phyloP scores from a whole-genome alignment of 92 coral and sea anemone genomes.

The Umimayanthus kanabou region DNA sequence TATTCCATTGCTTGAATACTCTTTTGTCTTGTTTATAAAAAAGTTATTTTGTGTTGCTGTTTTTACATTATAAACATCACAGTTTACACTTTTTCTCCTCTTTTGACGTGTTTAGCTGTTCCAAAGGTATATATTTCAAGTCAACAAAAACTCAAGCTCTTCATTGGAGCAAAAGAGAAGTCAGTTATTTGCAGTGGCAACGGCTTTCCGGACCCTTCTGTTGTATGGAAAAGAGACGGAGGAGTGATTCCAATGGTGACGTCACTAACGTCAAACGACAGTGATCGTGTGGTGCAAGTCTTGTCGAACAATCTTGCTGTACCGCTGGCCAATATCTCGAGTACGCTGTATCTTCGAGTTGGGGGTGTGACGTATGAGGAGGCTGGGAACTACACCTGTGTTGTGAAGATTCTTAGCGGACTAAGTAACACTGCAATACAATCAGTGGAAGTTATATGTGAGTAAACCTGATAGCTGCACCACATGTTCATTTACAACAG shows the following conservation, averaged over 20 bases:
- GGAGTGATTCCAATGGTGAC: background rate
- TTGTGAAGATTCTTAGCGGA: background rate
- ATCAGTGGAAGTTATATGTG: constrained; percentile 30
- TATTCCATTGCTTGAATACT: too few relatives aligned
- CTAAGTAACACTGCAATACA: background rate
- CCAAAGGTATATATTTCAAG: constrained; percentile 5
- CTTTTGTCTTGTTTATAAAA: too few relatives aligned
- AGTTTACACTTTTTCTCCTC: background rate
- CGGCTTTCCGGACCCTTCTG: background rate
- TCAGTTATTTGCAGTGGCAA: constrained; percentile 1
- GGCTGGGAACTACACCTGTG: constrained; percentile 22
- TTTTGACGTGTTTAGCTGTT: background rate
- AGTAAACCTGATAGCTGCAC: background rate
- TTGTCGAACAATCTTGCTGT: background rate
- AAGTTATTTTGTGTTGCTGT: too few relatives aligned
- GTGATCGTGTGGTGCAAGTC: background rate
- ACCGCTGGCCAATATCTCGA: constrained; percentile 18
- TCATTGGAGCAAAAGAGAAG: background rate
- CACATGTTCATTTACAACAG: too few relatives aligned
- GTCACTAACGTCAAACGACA: constrained; percentile 1
- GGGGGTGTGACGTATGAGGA: constrained; percentile 1
- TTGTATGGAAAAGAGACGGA: constrained; percentile 3
- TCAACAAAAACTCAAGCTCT: background rate
- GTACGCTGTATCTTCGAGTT: constrained; percentile 17
- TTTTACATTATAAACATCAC: too few relatives aligned